Evolutionary conservation across 92 coral and sea anemone species (phyloP), one percentile per base, ranked within the genome.

Genomic region (Porites lobata): DNA sequence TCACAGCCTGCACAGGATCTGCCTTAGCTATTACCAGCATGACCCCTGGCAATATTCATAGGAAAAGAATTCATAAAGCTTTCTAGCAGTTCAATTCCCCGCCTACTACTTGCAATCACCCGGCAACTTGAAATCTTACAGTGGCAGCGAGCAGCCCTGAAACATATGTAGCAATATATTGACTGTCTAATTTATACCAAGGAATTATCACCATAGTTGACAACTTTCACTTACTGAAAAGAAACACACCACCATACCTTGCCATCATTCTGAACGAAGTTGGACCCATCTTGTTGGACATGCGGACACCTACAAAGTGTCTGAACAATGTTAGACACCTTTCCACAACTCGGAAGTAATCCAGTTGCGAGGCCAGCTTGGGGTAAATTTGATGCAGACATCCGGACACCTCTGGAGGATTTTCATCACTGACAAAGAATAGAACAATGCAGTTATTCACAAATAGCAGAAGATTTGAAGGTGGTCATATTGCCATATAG

Each of bases 261-360:
- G 98, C 98, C 88, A 95, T 85, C 93, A 95, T 93, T 75, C 98
- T 78, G 69, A 95, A 95, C 14, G 98, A 95, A 13, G 98, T 91
- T 9, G 98, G 94, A 22, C 98, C 98, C 98, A 95, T 93, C 68
- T 75, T 88, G 84, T 88, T 87, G 15, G 96, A 81, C 20, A 90
- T 77, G 8, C 98, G 96, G 6, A 95, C 90, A 73, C 98, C 96
- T 51, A 93, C 95, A 73, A 95, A 95, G 74, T 94, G 98, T 80
- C 93, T 86, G 56, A 93, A 95, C 63, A 95, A 76, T 62, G 75
- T 61, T 15, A 93, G 91, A 67, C 96, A 93, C 54, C 96, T 88
- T 68, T 95, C 98, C 67, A 93, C 85, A 9, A 93, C 94, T 43
- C 96, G 76, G 17, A 93, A 70, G 73, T 95, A 85, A 70, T 93